Base-by-base conservation (phyloP, 2,113 vertebrate genomes). In the Myotis lucifugus region DNA sequence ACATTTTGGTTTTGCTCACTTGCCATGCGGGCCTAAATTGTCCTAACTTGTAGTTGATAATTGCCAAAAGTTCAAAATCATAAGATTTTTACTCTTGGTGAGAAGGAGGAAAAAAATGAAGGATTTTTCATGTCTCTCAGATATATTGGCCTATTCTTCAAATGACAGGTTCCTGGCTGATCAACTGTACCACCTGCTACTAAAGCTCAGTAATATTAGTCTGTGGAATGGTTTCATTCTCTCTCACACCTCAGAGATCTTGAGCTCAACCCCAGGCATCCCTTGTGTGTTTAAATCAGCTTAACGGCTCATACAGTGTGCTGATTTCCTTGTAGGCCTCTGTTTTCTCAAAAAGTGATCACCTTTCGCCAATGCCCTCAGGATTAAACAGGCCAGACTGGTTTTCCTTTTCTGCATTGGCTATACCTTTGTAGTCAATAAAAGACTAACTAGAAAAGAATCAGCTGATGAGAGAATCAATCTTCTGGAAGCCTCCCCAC, bases 401-500 rank as follows among this genome's bases (percentile, higher is more conserved):
- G 98, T 98, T 98, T 98, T 98, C 98, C 98, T 98, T 98, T 98
- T 99, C 98, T 98, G 98, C 99, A 99, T 99, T 98, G 98, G 98
- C 98, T 98, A 98, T 99, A 99, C 99, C 99, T 99, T 99, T 99
- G 99, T 99, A 99, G 99, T 99, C 99, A 99, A 99, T 99, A 99
- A 99, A 99, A 99, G 99, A 99, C 99, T 99, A 99, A 99, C 99
- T 99, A 99, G 99, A 99, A 99, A 99, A 99, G 99, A 99, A 99
- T 99, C 99, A 99, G 99, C 99, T 99, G 98, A 99, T 99, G 99
- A 99, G 99, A 99, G 99, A 99, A 99, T 99, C 99, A 99, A 99
- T 99, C 99, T 99, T 98, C 99, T 99, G 99, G 99, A 99, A 99
- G 99, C 99, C 98, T 99, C 99, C 99, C 99, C 98, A 99, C 99